Evolutionary conservation across 2,797 vertebrate species (phyloP).

Genomic region (Paedocypris micromegethes): DNA sequence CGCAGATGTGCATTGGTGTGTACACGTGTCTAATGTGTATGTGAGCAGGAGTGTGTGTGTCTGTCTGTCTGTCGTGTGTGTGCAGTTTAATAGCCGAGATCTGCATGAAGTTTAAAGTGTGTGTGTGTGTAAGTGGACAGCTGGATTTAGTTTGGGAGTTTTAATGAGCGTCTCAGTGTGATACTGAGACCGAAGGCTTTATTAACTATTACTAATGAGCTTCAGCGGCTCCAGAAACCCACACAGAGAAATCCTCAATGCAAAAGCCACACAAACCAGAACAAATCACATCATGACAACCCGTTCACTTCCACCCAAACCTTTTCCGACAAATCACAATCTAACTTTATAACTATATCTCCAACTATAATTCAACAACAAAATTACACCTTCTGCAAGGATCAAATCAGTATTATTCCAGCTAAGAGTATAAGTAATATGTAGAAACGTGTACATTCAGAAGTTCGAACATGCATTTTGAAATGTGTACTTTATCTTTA

Average conservation of each 20-base stretch:
- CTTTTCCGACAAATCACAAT: too few relatives aligned
- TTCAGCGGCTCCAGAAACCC: conserved; percentile 16
- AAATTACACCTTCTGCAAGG: too few relatives aligned
- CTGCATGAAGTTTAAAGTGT: conserved; percentile 10
- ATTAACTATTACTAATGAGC: conserved; percentile 34
- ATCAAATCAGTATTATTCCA: too few relatives aligned
- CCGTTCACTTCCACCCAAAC: background rate
- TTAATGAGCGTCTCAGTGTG: conserved; percentile 37
- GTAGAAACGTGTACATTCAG: too few relatives aligned
- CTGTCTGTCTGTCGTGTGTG: background rate
- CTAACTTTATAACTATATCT: too few relatives aligned
- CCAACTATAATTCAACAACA: too few relatives aligned
- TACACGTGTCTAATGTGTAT: too few relatives aligned
- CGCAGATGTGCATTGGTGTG: background rate
- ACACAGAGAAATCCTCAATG: conserved; percentile 13
- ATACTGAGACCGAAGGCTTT: conserved; percentile 27
- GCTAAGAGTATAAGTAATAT: too few relatives aligned
- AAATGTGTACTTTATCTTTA: too few relatives aligned
- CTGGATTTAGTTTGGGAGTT: conserved; percentile 19
- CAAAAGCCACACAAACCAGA: background rate
- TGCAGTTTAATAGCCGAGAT: conserved; percentile 19
- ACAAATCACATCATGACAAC: background rate
- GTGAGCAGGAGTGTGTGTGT: too few relatives aligned
- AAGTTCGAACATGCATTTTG: too few relatives aligned
- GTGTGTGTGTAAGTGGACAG: background rate